These are phyloP conservation scores for Aselliscus stoliczkanus DNA, from an alignment of 2,797 vertebrate genomes.

Conservation along the genomic window DNA sequence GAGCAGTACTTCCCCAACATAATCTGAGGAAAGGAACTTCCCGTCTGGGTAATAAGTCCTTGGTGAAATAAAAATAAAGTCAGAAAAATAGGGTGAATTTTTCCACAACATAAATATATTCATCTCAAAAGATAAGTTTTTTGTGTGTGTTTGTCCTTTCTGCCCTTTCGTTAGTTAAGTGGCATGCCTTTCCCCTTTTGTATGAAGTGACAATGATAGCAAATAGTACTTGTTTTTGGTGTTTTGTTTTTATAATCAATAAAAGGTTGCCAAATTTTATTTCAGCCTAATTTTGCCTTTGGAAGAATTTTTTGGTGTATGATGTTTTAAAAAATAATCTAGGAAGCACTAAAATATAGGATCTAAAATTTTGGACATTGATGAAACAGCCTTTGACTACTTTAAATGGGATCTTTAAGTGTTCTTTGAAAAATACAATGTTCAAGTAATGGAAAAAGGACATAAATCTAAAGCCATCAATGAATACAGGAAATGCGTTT, in stretches of 20 bases:
- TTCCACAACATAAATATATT: background rate
- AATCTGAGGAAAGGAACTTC: background rate
- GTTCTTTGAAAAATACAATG: slow-evolving; percentile 19
- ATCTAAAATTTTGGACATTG: background rate
- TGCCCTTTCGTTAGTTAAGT: background rate
- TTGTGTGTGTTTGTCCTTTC: background rate
- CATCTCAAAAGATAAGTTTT: background rate
- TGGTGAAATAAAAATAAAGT: background rate
- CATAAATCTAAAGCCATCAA: slow-evolving; percentile 25
- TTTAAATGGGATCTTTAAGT: slow-evolving; percentile 48
- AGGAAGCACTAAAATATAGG: background rate
- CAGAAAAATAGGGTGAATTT: background rate
- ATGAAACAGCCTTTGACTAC: background rate
- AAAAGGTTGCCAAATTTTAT: background rate
- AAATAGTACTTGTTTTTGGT: background rate
- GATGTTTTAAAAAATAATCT: background rate
- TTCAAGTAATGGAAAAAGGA: slow-evolving; percentile 48
- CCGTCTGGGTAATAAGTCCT: background rate
- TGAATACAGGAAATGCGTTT: slow-evolving; percentile 57
- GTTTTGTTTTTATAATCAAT: background rate
- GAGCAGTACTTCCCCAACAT: background rate
- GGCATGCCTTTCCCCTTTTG: background rate
- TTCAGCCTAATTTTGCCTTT: background rate
- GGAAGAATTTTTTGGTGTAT: background rate
- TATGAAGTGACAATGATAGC: background rate